Evolutionary conservation across 2,888 invertebrate genomes (phyloP), one percentile per base, ranked within the genome.

Genomic region (Drosophila setosimentum): DNA sequence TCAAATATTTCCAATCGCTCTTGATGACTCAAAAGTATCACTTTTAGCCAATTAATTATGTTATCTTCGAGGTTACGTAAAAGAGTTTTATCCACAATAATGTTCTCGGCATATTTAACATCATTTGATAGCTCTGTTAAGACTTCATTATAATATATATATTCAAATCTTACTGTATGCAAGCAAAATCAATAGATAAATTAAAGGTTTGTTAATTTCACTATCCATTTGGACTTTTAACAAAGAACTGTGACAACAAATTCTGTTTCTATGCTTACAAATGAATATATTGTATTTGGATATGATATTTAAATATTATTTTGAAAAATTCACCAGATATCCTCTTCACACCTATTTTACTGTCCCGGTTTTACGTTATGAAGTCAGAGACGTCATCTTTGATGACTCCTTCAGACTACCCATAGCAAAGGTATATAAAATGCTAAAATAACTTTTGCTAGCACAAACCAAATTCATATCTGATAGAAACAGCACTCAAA

Each of bases 401-500:
- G 24, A 24, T 1, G 21, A 24, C 21, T 16, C 16, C 21, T 4
- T 45, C 24, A 8, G 24, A 45, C 16, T 45, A 45, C 8, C 16
- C 45, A 0, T 8, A 24, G 24, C 7, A 7, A 24, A 0, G n/a
- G n/a, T 24, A 24, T n/a, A 42, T 10, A 63, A 5, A 35, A 40
- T 33, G 42, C 29, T 30, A 50, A 4, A 58, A 21, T n/a, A 42
- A 51, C 13, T 58, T 58, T 58, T 33, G 33, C 13, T 37, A 2
- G n/a, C 50, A 51, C n/a, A 45, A 61, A 21, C 18, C 40, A 50
- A 50, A 42, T 13, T 42, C 24, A 42, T 24, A 37, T 21, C 40
- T 50, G 35, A 50, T n/a, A 67, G 37, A 67, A 67, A 37, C 29
- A 27, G 45, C 8, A 45, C 7, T 45, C 16, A 7, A 24, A 45